Conservation (phyloP, 2,797 vertebrate species). For the Meriones psammophilus region DNA sequence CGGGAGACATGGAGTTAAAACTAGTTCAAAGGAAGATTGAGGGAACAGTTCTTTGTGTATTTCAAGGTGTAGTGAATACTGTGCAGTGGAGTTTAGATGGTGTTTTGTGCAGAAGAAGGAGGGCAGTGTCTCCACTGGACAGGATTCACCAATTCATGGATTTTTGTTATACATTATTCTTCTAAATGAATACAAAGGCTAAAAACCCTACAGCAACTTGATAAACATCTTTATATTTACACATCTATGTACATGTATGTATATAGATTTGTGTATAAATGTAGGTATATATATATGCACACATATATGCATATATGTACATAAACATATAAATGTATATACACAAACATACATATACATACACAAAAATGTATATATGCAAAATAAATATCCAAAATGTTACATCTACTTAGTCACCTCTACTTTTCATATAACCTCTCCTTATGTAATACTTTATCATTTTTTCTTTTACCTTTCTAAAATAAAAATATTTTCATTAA, state of each 20-base stretch:
- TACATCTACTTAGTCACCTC: not conserved
- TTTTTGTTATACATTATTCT: not conserved
- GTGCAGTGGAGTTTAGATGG: not conserved
- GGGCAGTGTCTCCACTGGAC: not conserved
- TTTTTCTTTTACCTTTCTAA: not conserved
- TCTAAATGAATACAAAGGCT: not conserved
- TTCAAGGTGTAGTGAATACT: not conserved
- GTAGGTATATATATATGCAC: not conserved
- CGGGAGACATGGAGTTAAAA: not conserved
- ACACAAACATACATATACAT: not conserved
- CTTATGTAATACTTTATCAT: not conserved
- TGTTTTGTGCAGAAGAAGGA: not conserved
- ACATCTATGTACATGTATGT: not conserved
- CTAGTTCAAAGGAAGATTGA: not conserved
- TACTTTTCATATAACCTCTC: not conserved
- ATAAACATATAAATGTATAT: not conserved
- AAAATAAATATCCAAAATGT: not conserved
- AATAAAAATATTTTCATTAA: constrained; percentile 1
- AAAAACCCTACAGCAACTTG: not conserved
- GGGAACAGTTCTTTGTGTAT: not conserved
- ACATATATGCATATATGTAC: not conserved
- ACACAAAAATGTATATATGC: not conserved
- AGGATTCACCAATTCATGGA: not conserved
- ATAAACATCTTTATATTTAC: not conserved
- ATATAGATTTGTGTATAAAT: not conserved